Conservation (phyloP, 2,797 vertebrate genomes). For the Rhyacichthys aspro region DNA sequence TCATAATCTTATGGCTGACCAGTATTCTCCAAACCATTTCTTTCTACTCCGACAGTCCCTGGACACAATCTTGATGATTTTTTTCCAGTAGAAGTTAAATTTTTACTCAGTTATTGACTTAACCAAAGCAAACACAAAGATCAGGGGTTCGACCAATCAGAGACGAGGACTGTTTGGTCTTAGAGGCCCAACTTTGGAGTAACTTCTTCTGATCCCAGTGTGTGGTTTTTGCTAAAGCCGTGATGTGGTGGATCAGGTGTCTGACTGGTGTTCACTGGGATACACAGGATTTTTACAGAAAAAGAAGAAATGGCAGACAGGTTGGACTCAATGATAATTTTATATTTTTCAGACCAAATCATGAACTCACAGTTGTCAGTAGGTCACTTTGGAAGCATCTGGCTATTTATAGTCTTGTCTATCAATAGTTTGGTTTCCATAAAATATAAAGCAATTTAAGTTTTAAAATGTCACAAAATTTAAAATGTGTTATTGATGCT, state of each 20-base stretch:
- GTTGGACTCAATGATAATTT: neutral
- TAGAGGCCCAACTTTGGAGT: neutral
- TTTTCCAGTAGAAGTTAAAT: neutral
- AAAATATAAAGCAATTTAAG: no score
- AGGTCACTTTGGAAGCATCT: no score
- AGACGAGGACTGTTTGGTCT: neutral
- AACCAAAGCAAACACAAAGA: neutral
- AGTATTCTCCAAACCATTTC: no score
- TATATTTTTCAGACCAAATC: neutral
- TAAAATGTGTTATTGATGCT: no score
- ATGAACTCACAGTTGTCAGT: no score
- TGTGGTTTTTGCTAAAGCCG: neutral
- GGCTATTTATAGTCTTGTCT: no score
- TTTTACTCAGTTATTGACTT: conserved; percentile 4
- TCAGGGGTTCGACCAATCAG: neutral
- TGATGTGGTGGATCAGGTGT: conserved; percentile 9
- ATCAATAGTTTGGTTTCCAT: no score
- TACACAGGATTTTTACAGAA: neutral
- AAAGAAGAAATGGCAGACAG: neutral
- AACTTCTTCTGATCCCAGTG: neutral
- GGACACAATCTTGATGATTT: no score
- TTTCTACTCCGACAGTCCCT: no score
- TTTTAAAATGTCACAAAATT: no score
- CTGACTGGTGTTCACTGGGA: neutral
- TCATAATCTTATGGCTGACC: no score